phyloP scores from a whole-genome alignment of 2,888 invertebrate species.

The Beris morrisii region DNA sequence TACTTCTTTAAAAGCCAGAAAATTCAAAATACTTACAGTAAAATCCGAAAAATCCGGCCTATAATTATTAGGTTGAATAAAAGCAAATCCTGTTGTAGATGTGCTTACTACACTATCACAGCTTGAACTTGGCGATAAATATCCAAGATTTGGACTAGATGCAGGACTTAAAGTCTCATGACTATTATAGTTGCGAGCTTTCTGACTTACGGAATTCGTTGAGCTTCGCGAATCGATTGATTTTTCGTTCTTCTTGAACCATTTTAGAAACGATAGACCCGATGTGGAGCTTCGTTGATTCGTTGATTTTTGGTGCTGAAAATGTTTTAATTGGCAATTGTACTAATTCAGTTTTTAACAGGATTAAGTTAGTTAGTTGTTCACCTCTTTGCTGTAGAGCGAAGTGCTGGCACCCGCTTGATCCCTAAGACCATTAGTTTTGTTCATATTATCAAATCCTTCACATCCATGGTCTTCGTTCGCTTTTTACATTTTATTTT shows the following conservation, averaged over 20 bases:
- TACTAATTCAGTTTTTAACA: background rate
- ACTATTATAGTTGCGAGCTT: constrained; percentile 34
- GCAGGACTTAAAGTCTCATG: constrained; percentile 43
- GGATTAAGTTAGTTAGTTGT: constrained; percentile 1
- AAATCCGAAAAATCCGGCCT: constrained; percentile 44
- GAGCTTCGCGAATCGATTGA: constrained; percentile 28
- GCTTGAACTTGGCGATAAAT: constrained; percentile 56
- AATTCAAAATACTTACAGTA: constrained; percentile 5
- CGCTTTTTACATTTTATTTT: constrained; percentile 1
- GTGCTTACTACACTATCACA: constrained; percentile 69
- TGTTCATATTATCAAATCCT: constrained; percentile 37
- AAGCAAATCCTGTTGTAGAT: constrained; percentile 74
- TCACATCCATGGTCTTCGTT: background rate
- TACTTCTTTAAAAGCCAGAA: background rate
- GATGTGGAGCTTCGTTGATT: constrained; percentile 44
- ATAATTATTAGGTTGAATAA: constrained; percentile 63
- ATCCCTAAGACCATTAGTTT: constrained; percentile 34
- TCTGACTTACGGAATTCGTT: constrained; percentile 30
- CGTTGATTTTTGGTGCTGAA: constrained; percentile 29
- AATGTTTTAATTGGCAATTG: background rate
- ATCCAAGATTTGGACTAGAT: constrained; percentile 39
- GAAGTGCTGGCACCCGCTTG: constrained; percentile 40
- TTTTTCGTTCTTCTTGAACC: constrained; percentile 63
- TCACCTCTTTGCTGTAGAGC: constrained; percentile 38
- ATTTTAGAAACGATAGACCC: constrained; percentile 65